Evolutionary conservation across 2,797 vertebrate species (phyloP), one percentile per base, ranked within the genome.

Genomic region (Cyprinodon diabolis): DNA sequence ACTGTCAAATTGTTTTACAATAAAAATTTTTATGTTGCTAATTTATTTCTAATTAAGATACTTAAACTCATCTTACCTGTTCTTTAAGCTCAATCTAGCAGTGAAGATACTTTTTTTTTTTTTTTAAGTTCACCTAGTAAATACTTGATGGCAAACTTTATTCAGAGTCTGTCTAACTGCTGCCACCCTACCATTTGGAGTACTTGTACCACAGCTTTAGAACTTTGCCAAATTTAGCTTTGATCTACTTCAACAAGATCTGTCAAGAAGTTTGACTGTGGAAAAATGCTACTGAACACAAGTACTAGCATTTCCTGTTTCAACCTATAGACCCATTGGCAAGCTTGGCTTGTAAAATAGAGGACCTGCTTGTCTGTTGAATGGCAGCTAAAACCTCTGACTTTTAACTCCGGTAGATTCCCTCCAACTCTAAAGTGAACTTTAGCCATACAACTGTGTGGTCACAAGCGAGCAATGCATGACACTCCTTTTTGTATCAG

Each of bases 221-320:
- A 63, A n/a, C 10, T 21, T 3, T 11, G 23, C 45, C 40, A 65
- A 65, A 65, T 45, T 43, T 10, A 11, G 23, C 56, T 74, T 75
- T 72, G 69, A 78, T 75, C 78, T 78, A 73, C 25, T 74, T 62
- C 35, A 70, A 83, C 85, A 82, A 79, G 68, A 78, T 87, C 80
- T 74, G 74, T 82, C 78, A 83, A 83, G 71, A 78, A 37, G 63
- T 68, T 75, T n/a, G 17, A 65, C 76, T 57, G 69, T 69, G 72
- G 77, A 84, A 81, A 83, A 80, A 60, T 84, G 67, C 72, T 79
- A 77, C 66, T 1, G n/a, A 80, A 79, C 75, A 72, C 79, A 67
- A 82, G 63, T 83, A 85, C 77, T 87, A 87, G 84, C 68, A 84
- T 82, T 88, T 84, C 80, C 83, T 87, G 83, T 84, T 87, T 72